phyloP scores from a whole-genome alignment of 2,113 vertebrate species.

The Cebus imitator region DNA sequence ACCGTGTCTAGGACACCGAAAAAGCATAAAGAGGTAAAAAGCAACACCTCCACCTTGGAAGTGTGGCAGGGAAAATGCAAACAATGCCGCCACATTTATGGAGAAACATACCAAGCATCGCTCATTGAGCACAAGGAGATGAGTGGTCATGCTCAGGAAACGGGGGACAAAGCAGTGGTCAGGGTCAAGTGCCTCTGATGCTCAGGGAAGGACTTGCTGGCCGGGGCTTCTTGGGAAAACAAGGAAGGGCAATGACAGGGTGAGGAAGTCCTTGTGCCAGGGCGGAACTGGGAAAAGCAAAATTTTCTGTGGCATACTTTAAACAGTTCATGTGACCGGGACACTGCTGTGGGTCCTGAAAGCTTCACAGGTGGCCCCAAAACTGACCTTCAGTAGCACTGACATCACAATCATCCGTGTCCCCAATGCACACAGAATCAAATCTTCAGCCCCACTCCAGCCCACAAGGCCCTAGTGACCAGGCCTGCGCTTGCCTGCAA shows the following conservation, averaged over 20 bases:
- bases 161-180: neutral
- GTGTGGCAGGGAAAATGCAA: neutral
- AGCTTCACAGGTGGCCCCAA: neutral
- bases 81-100: neutral
- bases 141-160: neutral
- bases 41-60: neutral
- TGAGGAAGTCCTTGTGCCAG: neutral
- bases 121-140: neutral
- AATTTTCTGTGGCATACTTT: neutral
- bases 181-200: neutral
- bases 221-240: neutral
- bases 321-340: neutral
- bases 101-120: neutral
- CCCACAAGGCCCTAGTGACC: neutral
- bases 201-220: neutral
- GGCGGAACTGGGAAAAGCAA: accelerated
- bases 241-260: neutral
- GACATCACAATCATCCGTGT: neutral
- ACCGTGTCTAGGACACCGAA: neutral
- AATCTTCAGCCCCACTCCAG: neutral
- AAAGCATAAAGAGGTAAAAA: neutral
- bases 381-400: neutral
- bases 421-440: neutral
- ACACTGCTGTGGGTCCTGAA: neutral
- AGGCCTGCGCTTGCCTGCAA: neutral